Percentiles rank a stretch among this genome's conserved stretches.
phyloP scores from a whole-genome alignment of 2,113 vertebrate genomes.

The Lepus europaeus region DNA sequence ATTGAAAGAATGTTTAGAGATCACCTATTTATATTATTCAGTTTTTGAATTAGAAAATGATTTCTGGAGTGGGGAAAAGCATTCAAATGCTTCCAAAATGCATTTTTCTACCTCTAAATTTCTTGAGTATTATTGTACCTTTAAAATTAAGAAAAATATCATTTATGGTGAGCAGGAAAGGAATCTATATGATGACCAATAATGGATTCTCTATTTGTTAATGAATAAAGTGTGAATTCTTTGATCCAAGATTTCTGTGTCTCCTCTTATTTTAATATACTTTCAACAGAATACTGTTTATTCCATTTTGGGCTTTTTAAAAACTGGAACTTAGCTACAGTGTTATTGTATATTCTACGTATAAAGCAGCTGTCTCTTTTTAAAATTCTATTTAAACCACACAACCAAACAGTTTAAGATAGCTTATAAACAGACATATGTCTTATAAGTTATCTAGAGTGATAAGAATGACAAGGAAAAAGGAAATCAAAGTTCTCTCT shows the following conservation, averaged over 20 bases:
- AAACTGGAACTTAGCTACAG: background rate
- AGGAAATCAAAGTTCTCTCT: background rate
- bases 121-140: background rate
- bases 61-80: background rate
- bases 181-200: background rate
- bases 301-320: background rate
- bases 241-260: background rate
- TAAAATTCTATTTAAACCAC: background rate
- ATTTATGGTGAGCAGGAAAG: background rate
- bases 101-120: background rate
- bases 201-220: background rate
- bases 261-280: background rate
- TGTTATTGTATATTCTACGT: background rate
- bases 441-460: background rate
- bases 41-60: slow-evolving; percentile 31
- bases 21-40: background rate
- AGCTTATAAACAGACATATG: background rate
- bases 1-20: background rate
- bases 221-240: background rate
- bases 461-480: background rate
- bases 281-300: background rate
- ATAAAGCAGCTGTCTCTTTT: background rate
- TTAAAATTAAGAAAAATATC: slow-evolving; percentile 11
- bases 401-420: background rate
- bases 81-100: background rate